A percentile compares a stretch with the other conserved stretches of the same genome.
These are phyloP conservation scores for Lycocerus yunnanus DNA, from an alignment of 2,888 invertebrate genomes.

Conservation along the genomic window DNA sequence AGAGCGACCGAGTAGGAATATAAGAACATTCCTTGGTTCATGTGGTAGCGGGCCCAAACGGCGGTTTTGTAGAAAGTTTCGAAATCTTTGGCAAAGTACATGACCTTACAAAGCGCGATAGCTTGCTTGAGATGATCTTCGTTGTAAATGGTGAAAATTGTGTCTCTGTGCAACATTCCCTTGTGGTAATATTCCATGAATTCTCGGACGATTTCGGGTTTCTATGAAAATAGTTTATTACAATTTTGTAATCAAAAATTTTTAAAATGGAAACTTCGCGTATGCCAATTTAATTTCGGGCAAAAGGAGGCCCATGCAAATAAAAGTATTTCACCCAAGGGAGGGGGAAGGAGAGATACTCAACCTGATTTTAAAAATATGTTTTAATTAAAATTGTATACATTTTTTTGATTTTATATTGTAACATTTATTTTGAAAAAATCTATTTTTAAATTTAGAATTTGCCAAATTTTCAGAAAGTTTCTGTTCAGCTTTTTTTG, in stretches of 20 bases:
- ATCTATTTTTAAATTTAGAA: no score
- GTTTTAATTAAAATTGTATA: no score
- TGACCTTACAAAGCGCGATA: constrained; percentile 66
- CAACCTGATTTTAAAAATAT: no score
- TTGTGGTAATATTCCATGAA: constrained; percentile 61
- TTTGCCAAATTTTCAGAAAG: no score
- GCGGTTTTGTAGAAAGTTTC: constrained; percentile 72
- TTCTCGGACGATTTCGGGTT: constrained; percentile 62
- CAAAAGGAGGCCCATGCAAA: no score
- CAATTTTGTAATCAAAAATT: background rate
- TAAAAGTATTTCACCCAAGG: no score
- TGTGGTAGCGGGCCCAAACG: constrained; percentile 67
- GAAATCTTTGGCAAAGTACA: constrained; percentile 73
- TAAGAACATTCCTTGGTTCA: constrained; percentile 73
- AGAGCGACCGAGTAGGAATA: constrained; percentile 68
- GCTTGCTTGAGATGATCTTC: constrained; percentile 67
- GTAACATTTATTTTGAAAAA: no score
- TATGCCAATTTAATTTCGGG: no score
- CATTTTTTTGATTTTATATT: no score
- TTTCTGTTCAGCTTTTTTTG: no score
- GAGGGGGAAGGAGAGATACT: no score
- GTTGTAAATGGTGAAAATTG: constrained; percentile 67
- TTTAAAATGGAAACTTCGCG: no score
- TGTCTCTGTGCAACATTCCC: constrained; percentile 63
- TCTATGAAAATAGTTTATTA: constrained; percentile 50